A percentile compares a stretch with the other conserved stretches of the same genome.
These are phyloP conservation scores for Neotoma lepida DNA, from an alignment of 2,113 vertebrate genomes.

Conservation along the genomic window DNA sequence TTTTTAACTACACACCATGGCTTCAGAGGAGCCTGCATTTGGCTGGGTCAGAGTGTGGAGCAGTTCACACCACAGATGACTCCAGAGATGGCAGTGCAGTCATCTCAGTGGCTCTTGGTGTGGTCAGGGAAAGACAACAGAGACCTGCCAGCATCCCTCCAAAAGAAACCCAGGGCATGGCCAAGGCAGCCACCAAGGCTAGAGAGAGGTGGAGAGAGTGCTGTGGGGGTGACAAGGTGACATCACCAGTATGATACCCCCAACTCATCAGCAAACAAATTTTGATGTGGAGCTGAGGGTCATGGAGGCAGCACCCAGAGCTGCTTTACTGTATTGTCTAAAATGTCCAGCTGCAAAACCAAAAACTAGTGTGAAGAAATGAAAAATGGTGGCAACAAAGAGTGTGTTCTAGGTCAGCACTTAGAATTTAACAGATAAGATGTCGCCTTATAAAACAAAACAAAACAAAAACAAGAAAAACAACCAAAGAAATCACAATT, in stretches of 20 bases:
- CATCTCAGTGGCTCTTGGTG: not conserved
- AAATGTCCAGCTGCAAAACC: not conserved
- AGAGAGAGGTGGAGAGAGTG: not conserved
- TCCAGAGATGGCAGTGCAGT: not conserved
- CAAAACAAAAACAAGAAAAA: not conserved
- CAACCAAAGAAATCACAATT: not conserved
- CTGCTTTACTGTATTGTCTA: no score
- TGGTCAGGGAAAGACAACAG: not conserved
- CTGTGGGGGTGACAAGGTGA: not conserved
- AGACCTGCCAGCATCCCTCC: not conserved
- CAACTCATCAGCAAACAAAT: not conserved
- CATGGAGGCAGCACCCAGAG: not conserved
- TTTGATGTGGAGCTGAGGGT: no score
- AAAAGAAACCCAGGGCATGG: not conserved
- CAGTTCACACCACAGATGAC: not conserved
- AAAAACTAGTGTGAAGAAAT: not conserved
- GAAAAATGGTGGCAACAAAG: not conserved
- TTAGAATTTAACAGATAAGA: not conserved
- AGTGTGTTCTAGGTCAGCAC: not conserved
- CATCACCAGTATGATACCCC: no score
- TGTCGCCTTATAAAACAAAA: not conserved
- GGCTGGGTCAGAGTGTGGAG: not conserved
- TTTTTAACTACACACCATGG: not conserved
- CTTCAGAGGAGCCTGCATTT: not conserved
- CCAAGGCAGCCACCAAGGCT: not conserved